Evolutionary conservation across 1,140 invertebrate species (phyloP).

Genomic region (Diuraphis noxia): DNA sequence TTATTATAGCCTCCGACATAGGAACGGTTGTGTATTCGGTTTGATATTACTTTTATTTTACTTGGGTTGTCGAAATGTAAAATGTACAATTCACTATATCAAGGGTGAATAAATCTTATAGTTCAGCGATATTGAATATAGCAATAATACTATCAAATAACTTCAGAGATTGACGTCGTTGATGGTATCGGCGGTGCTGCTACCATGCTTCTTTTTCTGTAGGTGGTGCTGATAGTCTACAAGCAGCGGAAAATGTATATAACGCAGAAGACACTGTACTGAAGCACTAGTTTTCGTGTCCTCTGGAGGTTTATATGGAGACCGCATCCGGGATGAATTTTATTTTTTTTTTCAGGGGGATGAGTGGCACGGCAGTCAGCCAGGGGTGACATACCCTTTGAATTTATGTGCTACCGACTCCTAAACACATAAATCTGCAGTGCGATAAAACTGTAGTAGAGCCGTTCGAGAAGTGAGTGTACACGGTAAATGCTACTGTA

Average conservation of each 20-base stretch:
- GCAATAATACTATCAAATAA: neutral
- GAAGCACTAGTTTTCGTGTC: neutral
- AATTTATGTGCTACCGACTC: conserved; percentile 43
- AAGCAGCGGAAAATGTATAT: neutral
- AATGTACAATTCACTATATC: neutral
- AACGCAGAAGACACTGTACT: neutral
- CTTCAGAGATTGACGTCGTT: neutral
- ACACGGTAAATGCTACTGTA: conserved; percentile 45
- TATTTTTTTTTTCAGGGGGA: neutral
- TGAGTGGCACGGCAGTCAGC: neutral
- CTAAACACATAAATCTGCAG: conserved; percentile 41
- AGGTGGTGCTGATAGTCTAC: neutral
- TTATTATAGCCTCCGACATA: neutral
- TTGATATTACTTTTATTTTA: neutral
- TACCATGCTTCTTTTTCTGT: neutral
- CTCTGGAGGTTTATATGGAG: neutral
- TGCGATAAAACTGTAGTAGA: conserved; percentile 34
- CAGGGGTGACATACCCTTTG: conserved; percentile 15
- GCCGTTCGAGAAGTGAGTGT: neutral
- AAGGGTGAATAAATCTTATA: neutral
- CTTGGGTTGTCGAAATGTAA: neutral
- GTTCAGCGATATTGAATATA: neutral
- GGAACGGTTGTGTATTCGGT: neutral
- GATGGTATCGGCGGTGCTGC: neutral
- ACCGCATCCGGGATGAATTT: neutral